These are phyloP conservation scores for Leptopilina myrica DNA, from an alignment of 2,888 invertebrate species.

Conservation along the genomic window DNA sequence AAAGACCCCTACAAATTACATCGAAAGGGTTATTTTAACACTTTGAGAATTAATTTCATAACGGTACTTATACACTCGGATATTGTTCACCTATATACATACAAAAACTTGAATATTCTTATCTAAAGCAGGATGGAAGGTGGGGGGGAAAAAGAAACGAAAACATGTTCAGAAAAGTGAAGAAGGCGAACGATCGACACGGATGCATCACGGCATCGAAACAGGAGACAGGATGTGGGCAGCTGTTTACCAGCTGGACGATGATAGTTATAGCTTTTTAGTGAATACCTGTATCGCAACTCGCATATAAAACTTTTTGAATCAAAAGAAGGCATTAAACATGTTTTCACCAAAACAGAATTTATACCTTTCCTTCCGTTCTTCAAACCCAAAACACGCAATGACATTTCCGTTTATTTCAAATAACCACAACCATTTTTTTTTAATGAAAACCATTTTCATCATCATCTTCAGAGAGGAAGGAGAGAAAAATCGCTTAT, in stretches of 20 bases:
- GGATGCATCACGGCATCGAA: constrained; percentile 51
- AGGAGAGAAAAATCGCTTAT: too few relatives aligned
- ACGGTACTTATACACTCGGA: background rate
- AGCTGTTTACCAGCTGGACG: constrained; percentile 76
- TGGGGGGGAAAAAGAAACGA: constrained; percentile 49
- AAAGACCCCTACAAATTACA: background rate
- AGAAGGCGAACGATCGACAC: constrained; percentile 51
- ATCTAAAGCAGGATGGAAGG: constrained; percentile 44
- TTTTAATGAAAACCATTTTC: too few relatives aligned
- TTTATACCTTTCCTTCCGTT: constrained; percentile 41
- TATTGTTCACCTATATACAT: background rate
- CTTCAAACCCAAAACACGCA: constrained; percentile 19
- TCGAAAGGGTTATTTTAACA: background rate
- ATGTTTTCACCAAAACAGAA: constrained; percentile 8
- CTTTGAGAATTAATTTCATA: background rate
- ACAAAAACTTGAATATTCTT: constrained; percentile 13
- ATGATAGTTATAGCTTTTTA: constrained; percentile 64
- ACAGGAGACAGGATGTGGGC: constrained; percentile 71
- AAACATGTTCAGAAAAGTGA: constrained; percentile 45
- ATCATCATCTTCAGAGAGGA: too few relatives aligned
- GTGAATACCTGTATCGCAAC: constrained; percentile 33
- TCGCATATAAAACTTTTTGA: background rate
- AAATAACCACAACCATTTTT: background rate
- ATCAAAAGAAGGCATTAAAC: background rate
- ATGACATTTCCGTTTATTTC: background rate